Evolutionary conservation across 2,888 invertebrate genomes (phyloP), one percentile per base, ranked within the genome.

Genomic region (Agonopterix subpropinquella): DNA sequence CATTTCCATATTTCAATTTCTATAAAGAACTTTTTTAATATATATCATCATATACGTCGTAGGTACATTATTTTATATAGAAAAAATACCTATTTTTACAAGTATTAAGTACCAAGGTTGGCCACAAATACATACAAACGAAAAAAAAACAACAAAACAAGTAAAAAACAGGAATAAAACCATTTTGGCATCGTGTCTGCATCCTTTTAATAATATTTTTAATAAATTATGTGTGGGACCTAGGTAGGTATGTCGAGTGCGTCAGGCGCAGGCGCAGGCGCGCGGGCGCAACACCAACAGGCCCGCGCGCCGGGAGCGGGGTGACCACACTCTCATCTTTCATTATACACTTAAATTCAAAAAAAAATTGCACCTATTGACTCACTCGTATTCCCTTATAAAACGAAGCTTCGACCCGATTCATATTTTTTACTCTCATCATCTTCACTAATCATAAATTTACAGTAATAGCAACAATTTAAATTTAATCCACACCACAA

Each of bases 121-220:
- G 87, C 85, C 86, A 88, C 85, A 81, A 81, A 85, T 85, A 86
- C 83, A 83, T 81, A 84, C 80, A 83, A 86, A 85, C 82, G 79
- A 79, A 84, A 80, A 79, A 84, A 80, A 84, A 84, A 82, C 77
- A 86, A 87, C 82, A 85, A 84, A 87, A 86, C 81, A 84, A 86
- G 80, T 79, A 82, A 85, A 80, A 85, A 85, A 86, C 84, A 84
- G 85, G 86, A 84, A 85, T 85, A 80, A 82, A 85, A 87, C 85
- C 86, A 86, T 86, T 87, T 87, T 87, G 87, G 87, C 87, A 86
- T 86, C 85, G 85, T 80, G 83, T 85, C 82, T 83, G 83, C 82
- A 73, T 79, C 70, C 67, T 77, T 80, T 82, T 74, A 75, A 80
- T 78, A 64, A 61, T 77, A 74, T 80, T 76, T 75, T 74, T 71